Evolutionary conservation across 1,140 invertebrate genomes (phyloP).

Genomic region (Colletes latitarsis): DNA sequence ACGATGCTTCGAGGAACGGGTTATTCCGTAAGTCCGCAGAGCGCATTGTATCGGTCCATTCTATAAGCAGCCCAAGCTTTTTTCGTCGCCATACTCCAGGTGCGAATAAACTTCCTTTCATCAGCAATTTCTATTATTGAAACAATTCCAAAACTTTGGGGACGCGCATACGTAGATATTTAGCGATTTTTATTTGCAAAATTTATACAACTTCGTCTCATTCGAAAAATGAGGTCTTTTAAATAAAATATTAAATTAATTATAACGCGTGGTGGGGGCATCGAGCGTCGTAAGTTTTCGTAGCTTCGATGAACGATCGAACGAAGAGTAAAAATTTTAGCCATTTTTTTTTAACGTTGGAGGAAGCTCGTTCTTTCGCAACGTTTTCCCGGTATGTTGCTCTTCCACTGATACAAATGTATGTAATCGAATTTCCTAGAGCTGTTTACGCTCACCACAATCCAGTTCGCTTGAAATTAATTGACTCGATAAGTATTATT

Average conservation of each 20-base stretch:
- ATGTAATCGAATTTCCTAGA: constrained; percentile 25
- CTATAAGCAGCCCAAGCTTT: background rate
- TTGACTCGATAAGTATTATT: constrained; percentile 2
- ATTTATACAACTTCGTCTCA: too few species aligned
- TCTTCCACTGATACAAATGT: background rate
- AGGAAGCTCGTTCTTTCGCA: background rate
- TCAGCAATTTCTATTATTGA: too few species aligned
- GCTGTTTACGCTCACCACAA: constrained; percentile 5
- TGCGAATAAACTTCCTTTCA: background rate
- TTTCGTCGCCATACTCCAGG: background rate
- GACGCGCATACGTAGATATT: too few species aligned
- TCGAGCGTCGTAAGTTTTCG: too few species aligned
- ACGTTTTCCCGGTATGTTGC: background rate
- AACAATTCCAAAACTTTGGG: too few species aligned
- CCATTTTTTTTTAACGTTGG: too few species aligned
- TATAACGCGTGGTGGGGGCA: too few species aligned
- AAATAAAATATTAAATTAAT: too few species aligned
- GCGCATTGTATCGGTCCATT: background rate
- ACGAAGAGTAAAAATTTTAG: background rate
- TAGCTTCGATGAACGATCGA: too few species aligned
- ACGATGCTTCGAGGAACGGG: constrained; percentile 9
- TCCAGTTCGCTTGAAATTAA: constrained; percentile 22
- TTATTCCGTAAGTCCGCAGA: constrained; percentile 20
- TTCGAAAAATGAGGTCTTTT: too few species aligned
- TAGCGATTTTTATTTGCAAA: too few species aligned